phyloP scores from a whole-genome alignment of 2,888 invertebrate genomes.

The Drosophila neonasuta region DNA sequence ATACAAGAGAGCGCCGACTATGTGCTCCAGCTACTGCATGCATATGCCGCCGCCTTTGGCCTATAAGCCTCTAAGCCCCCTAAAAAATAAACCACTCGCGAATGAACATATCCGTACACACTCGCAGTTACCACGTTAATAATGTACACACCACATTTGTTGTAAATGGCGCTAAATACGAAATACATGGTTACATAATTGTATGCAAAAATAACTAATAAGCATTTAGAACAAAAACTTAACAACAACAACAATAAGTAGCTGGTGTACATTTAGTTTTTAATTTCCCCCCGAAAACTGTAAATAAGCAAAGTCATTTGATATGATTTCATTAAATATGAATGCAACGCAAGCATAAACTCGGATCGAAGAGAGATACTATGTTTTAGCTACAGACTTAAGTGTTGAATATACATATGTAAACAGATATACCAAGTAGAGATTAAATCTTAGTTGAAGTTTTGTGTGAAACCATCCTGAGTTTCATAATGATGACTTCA shows the following conservation, averaged over 20 bases:
- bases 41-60: constrained; percentile 66
- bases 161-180: constrained; percentile 34
- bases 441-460: constrained; percentile 52
- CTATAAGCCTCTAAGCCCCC: constrained; percentile 35
- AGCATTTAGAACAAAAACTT: constrained; percentile 39
- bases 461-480: constrained; percentile 34
- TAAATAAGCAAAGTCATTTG: constrained; percentile 70
- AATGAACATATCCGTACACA: constrained; percentile 49
- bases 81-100: neutral
- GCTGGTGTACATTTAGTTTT: constrained; percentile 47
- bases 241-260: constrained; percentile 15
- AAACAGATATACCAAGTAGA: constrained; percentile 62
- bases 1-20: constrained; percentile 68
- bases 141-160: constrained; percentile 16
- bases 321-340: constrained; percentile 60
- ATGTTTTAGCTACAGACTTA: constrained; percentile 55
- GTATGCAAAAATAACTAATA: constrained; percentile 16
- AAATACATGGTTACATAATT: constrained; percentile 16
- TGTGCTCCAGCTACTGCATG: constrained; percentile 64
- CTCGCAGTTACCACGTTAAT: constrained; percentile 30
- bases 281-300: constrained; percentile 32
- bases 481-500: constrained; percentile 37
- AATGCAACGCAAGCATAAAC: constrained; percentile 28
- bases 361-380: constrained; percentile 35
- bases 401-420: constrained; percentile 69